Conservation (phyloP, 2,113 vertebrate genomes). For the Etheostoma spectabile region DNA sequence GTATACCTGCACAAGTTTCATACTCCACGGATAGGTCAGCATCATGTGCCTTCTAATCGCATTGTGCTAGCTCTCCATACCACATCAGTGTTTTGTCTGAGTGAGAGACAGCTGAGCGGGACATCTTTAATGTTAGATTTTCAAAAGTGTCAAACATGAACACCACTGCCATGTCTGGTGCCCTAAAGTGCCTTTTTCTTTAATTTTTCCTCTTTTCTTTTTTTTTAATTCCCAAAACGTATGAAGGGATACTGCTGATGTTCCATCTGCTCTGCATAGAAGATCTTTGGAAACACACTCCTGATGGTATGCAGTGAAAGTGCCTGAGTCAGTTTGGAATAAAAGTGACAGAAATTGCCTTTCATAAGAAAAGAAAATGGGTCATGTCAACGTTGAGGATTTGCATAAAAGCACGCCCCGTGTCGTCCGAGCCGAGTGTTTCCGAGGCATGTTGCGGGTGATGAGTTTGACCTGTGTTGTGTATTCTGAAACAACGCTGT, state of each 20-base stretch:
- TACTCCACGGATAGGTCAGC: not conserved
- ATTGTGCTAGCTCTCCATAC: constrained; percentile 7
- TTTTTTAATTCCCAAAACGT: constrained; percentile 8
- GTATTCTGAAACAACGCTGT: not conserved
- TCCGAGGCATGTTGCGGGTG: constrained; percentile 7
- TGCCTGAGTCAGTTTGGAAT: constrained; percentile 39
- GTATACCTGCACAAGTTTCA: not conserved
- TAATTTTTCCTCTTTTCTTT: not conserved
- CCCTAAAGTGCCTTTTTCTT: constrained; percentile 76
- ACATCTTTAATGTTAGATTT: constrained; percentile 9
- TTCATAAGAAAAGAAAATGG: constrained; percentile 24
- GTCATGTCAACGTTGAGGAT: constrained; percentile 36
- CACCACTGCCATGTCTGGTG: constrained; percentile 62
- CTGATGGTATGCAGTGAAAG: constrained; percentile 34
- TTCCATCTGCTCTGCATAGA: constrained; percentile 13
- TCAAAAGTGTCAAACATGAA: constrained; percentile 38
- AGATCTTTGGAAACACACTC: constrained; percentile 18
- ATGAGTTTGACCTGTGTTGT: not conserved
- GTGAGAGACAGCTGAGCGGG: not conserved
- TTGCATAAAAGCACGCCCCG: constrained; percentile 40
- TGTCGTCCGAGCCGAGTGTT: constrained; percentile 31
- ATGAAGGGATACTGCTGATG: constrained; percentile 18
- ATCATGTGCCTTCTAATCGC: constrained; percentile 47
- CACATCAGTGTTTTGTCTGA: constrained; percentile 22
- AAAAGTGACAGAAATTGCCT: constrained; percentile 34